Conservation (phyloP, 2,113 vertebrate genomes). For the Proterorhinus semilunaris region DNA sequence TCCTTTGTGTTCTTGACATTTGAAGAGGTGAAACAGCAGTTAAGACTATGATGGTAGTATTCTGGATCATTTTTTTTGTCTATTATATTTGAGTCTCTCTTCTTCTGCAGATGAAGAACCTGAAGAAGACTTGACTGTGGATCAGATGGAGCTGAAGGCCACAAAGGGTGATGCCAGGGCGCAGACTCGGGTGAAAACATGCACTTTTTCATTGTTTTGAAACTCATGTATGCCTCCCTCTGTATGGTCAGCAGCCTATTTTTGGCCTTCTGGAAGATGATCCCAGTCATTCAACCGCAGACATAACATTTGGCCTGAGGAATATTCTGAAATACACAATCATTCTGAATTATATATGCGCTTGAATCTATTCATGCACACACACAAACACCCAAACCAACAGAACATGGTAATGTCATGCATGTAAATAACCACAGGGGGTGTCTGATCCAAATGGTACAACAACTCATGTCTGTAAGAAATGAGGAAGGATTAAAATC, state of each 20-base stretch:
- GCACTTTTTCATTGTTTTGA: conserved; percentile 47
- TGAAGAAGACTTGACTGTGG: conserved; percentile 77
- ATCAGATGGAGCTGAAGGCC: conserved; percentile 85
- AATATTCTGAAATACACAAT: conserved; percentile 16
- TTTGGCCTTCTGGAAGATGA: conserved; percentile 57
- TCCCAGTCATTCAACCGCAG: conserved; percentile 31
- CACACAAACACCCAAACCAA: neutral
- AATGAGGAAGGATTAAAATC: neutral
- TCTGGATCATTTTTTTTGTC: neutral
- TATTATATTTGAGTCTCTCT: neutral
- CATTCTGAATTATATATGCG: neutral
- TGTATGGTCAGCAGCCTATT: conserved; percentile 54
- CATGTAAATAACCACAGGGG: conserved; percentile 21
- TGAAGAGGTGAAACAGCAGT: too few relatives aligned
- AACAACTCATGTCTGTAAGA: neutral
- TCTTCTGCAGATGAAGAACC: conserved; percentile 70
- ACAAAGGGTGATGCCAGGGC: conserved; percentile 86
- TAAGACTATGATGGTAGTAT: too few relatives aligned
- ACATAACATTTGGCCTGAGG: conserved; percentile 11
- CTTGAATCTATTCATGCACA: neutral
- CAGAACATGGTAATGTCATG: conserved; percentile 7
- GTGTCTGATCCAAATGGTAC: neutral
- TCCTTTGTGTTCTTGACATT: too few relatives aligned
- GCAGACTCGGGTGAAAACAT: conserved; percentile 83
- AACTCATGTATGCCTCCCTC: conserved; percentile 28